Base-by-base conservation (phyloP, 1,140 invertebrate genomes). In the Helicoverpa zea region DNA sequence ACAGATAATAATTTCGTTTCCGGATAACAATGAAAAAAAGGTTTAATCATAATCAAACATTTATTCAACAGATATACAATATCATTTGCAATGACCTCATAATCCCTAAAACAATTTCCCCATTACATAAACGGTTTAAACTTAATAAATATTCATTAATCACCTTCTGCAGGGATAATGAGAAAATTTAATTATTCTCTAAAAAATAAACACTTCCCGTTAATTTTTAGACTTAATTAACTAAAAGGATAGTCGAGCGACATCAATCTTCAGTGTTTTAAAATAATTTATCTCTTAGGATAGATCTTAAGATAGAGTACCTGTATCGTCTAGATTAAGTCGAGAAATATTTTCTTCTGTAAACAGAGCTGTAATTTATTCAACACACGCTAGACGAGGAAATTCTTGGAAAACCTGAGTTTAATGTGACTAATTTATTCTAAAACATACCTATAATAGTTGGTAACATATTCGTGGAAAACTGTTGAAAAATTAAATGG, bases 141-240 rank as follows among this genome's bases (percentile, higher is more conserved):
- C 49, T n/a, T 52, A 52, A 54, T 72, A 72, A 72, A 72, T 30
- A 72, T 72, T 54, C 13, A 72, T 72, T 51, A 13, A 72, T 72
- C 49, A 72, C 49, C 58, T 75, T 75, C 56, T 43, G 47, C 35
- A 14, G 58, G 29, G 56, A 49, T 61, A 75, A 75, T 49, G 49
- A 72, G 68, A 54, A 63, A 75, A 75, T 75, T 75, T 75, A 75
- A 75, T 75, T 75, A 75, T 75, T 75, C 58, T 4, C 2, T 63
- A 16, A 75, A 75, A 75, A 75, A 74, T 43, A 58, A 59, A 58
- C 72, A 74, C 54, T 58, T 59, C 16, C 56, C 68, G 68, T 72
- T 49, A 68, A 23, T 59, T 75, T 63, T 63, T 75, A n/a, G 58
- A 61, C 12, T 75, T 75, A 75, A 75, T 75, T 75, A 63, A 63